Percentiles rank a stretch among this genome's conserved stretches.
Evolutionary conservation across 2,113 vertebrate species (phyloP).

Genomic region (Todiramphus saurophagus): DNA sequence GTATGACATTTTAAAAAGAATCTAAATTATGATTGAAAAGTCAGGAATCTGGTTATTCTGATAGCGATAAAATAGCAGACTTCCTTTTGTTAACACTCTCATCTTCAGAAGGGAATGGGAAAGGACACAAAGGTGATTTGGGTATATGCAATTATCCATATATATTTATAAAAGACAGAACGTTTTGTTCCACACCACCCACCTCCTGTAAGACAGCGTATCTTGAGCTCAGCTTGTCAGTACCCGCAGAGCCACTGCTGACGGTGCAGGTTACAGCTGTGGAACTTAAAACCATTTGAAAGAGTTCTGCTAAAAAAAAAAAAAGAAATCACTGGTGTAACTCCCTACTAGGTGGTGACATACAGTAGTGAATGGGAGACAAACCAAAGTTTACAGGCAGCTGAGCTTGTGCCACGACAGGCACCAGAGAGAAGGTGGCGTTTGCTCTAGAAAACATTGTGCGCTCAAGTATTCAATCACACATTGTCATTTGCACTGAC

Average conservation of each 20-base stretch:
- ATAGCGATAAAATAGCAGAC: not conserved
- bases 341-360: not conserved
- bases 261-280: not conserved
- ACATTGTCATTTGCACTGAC: not conserved
- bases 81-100: conserved; percentile 16
- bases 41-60: conserved; percentile 17
- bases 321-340: not conserved
- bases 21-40: not conserved
- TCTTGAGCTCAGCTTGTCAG: conserved; percentile 5
- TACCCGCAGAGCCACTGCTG: conserved; percentile 26
- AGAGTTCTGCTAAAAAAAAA: not conserved
- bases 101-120: not conserved
- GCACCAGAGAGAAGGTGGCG: not conserved
- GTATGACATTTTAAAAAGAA: not conserved
- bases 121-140: conserved; percentile 16
- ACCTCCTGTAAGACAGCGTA: not conserved
- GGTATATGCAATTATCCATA: conserved; percentile 24
- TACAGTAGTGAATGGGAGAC: not conserved
- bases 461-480: not conserved
- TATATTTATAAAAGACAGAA: conserved; percentile 19
- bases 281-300: not conserved
- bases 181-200: not conserved
- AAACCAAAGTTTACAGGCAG: not conserved
- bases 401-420: accelerated
- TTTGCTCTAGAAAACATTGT: not conserved